Evolutionary conservation across 92 coral and sea anemone species (phyloP).

Genomic region (Palythoa grandiflora): DNA sequence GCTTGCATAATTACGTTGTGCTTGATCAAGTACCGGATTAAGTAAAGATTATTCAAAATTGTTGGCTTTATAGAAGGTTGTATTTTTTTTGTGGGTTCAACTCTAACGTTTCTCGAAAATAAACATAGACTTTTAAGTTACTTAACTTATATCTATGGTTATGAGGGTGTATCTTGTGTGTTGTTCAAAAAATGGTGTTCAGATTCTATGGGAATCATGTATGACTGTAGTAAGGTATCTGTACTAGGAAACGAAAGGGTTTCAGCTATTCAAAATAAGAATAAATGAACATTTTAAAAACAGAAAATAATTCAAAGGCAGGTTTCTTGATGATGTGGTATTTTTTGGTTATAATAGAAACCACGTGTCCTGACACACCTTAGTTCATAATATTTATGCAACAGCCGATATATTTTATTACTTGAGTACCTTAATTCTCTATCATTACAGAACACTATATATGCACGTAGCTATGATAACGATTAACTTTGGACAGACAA

Average conservation of each 20-base stretch:
- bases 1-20: too few relatives aligned
- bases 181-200: neutral
- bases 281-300: constrained; percentile 7
- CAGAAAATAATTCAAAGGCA: neutral
- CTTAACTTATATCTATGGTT: too few relatives aligned
- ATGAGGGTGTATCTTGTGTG: neutral
- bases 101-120: neutral
- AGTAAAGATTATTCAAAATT: neutral
- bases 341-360: constrained; percentile 7
- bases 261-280: neutral
- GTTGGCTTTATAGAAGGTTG: neutral
- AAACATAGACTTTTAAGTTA: neutral
- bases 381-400: neutral
- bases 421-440: neutral
- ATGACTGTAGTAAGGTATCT: neutral
- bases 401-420: neutral
- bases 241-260: neutral
- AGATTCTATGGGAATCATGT: neutral
- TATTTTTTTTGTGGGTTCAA: too few relatives aligned
- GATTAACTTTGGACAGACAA: neutral
- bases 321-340: neutral
- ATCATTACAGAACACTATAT: neutral
- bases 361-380: constrained; percentile 20
- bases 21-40: neutral
- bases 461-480: neutral